These are phyloP conservation scores for Prosapia bicincta DNA, from an alignment of 2,888 invertebrate species.

Conservation along the genomic window DNA sequence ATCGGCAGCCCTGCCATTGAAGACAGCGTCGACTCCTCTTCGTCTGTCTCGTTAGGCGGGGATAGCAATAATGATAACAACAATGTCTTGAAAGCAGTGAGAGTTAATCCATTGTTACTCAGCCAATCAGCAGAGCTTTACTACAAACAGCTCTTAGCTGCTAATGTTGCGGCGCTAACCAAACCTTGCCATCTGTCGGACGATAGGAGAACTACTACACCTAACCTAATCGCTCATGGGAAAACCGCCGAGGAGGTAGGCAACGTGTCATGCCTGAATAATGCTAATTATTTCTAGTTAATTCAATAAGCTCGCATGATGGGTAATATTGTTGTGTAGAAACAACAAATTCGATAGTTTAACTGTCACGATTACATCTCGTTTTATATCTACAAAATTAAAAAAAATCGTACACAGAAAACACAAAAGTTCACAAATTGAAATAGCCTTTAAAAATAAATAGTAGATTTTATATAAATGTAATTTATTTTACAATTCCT, in stretches of 20 bases:
- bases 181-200: slow-evolving; percentile 28
- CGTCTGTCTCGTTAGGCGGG: slow-evolving; percentile 10
- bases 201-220: slow-evolving; percentile 18
- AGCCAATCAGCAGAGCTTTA: slow-evolving; percentile 46
- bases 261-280: no score
- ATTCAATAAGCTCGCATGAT: background rate
- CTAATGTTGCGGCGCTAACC: slow-evolving; percentile 36
- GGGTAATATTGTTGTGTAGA: background rate
- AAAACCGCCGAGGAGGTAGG: slow-evolving; percentile 27
- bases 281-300: background rate
- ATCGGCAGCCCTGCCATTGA: slow-evolving; percentile 15
- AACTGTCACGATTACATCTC: no score
- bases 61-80: slow-evolving; percentile 23
- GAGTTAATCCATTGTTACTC: slow-evolving; percentile 71
- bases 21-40: slow-evolving; percentile 24
- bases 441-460: no score
- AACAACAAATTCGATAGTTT: no score
- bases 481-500: no score
- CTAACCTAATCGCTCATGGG: background rate
- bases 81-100: slow-evolving; percentile 53
- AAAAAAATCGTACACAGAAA: no score
- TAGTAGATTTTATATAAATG: no score
- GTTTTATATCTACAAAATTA: no score
- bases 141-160: slow-evolving; percentile 41
- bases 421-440: no score